Evolutionary conservation across 92 coral and sea anemone species (phyloP), one percentile per base, ranked within the genome.

Genomic region (Porites divaricata): DNA sequence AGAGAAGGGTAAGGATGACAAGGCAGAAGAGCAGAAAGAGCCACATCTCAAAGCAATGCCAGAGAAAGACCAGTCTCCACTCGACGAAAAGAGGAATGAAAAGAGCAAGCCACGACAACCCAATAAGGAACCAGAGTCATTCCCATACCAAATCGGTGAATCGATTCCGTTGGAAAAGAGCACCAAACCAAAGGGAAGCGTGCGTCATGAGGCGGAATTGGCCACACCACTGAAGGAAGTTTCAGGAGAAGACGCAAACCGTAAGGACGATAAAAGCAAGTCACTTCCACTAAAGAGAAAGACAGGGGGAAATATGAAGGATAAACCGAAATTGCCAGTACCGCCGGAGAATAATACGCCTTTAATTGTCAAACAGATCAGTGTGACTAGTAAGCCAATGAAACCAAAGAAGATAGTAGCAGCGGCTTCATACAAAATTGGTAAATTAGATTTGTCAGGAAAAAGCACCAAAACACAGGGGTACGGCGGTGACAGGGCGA

Each of bases 141-240:
- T 50, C n/a, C 74, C 74, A 48, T 70, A 28, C 74, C 74, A 9
- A 70, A 35, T 70, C 52, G 74, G 52, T 70, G 74, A 70, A 70
- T 52, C 35, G 35, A 26, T 26, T 26, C 35, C 3, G 3, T 26
- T 26, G 35, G 35, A 26, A 26, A 26, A 26, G 35, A 26, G 35
- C 35, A 26, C 35, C 35, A 26, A 26, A 26, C 35, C 35, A 26
- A 26, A 26, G 35, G 35, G 35, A 26, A 26, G 35, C 0, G 35
- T 3, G 2, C 35, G 35, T n/a, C n/a, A n/a, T n/a, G n/a, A n/a
- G n/a, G n/a, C 24, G 56, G 78, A 74, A 53, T 22, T 22, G 78
- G 78, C 51, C 78, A 54, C 50, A 49, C 25, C 21, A 69, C 16
- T 49, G 25, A 35, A 28, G 54, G 51, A 53, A 53, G 52, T 69